Base-by-base conservation (phyloP, 2,113 vertebrate genomes). In the Lates calcarifer region DNA sequence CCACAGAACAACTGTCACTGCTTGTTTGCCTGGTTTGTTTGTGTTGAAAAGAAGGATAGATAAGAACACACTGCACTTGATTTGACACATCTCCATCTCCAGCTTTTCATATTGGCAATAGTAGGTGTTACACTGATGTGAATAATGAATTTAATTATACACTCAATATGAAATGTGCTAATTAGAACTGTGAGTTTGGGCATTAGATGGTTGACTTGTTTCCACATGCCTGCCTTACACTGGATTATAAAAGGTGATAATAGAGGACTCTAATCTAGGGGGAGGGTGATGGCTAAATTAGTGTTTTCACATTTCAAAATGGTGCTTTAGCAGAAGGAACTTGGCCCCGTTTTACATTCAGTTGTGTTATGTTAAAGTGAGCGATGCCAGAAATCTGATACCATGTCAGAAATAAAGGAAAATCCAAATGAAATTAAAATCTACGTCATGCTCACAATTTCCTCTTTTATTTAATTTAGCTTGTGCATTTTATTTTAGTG, bases 191-290 rank as follows among this genome's bases (percentile, higher is more conserved):
- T 47, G 73, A 57, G 41, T 91, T 79, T 83, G 81, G 83, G 81
- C 74, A 80, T 87, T 45, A 74, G 62, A 75, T 74, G 33, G 67
- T 74, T 61, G 85, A 69, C 89, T 83, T 90, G 94, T 90, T 80
- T 69, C 57, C 73, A 84, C 93, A 87, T 74, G 92, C 67, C 78
- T 73, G 58, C 47, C 47, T 69, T 61, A 24, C 13, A 82, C 55
- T 79, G 67, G 83, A 74, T 85, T 85, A 61, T 47, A 49, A 79
- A 85, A 90, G 70, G 92, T 90, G 92, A 89, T 92, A 93, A 95
- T 94, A 68, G 79, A 81, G 56, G 57, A 84, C 39, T 85, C 17
- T 74, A 41, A 71, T 72, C 57, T 22, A 35, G 61, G 65, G 71
- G 74, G 68, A 84, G 41, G 68, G 13, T 53, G 74, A 74, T 6